Evolutionary conservation across 2,113 vertebrate species (phyloP), one percentile per base, ranked within the genome.

Genomic region (Cololabis saira): DNA sequence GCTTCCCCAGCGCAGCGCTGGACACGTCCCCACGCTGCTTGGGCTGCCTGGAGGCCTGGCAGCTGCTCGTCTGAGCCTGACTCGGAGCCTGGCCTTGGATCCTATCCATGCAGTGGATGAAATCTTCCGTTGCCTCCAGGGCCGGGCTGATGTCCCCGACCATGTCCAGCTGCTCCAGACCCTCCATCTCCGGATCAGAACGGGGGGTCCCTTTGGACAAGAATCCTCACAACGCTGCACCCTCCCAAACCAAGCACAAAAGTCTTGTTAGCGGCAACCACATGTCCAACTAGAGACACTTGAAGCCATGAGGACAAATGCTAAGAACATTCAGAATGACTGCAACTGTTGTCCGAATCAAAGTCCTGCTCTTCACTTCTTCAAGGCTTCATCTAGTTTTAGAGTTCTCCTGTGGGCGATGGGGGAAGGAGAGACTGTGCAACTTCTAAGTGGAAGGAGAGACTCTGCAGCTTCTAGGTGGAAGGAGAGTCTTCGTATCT

Each of bases 71-170:
- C 3, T 78, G 81, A 37, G 53, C 66, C 4, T 74, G 80, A 68
- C 81, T 81, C 1, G 80, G 75, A 24, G 90, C 87, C 74, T 95
- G 93, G 59, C 94, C 94, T 33, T 82, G 66, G 81, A 90, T 63
- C 91, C 95, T 79, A 44, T 93, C 95, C 67, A 97, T 93, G 86
- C 95, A 90, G 89, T 96, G 86, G 92, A 98, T 87, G 44, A 98
- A 97, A 71, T 98, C 97, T 80, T 99, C 98, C 0, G 98, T 99
- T 53, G 96, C 97, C 90, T 99, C 98, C 68, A 98, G 87, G 72
- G 98, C 97, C 0, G 98, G 98, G 87, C 98, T 99, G 78, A 99
- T 95, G 67, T 98, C 95, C 62, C 96, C 96, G 21, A 96, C 96
- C 76, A 82, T 65, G 43, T 99, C 96, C 61, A 97, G 91, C 68